Percentiles rank a stretch among this genome's conserved stretches.
Evolutionary conservation across 2,797 vertebrate genomes (phyloP).

Genomic region (Siniperca scherzeri): DNA sequence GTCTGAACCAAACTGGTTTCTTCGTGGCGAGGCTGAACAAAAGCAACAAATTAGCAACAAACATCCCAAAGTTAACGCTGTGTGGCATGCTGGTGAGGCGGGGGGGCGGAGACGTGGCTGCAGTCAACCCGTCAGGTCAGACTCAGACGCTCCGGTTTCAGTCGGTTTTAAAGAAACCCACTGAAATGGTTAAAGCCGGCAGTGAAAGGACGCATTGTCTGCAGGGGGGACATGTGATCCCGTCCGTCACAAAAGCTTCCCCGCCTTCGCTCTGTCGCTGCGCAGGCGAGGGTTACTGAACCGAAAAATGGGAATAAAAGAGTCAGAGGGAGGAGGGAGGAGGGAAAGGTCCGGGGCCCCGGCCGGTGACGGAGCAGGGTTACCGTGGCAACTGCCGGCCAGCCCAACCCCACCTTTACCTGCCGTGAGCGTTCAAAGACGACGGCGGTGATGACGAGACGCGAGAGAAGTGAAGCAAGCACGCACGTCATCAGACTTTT

Average conservation of each 20-base stretch:
- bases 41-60: conserved; percentile 18
- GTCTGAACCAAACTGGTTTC: conserved; percentile 6
- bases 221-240: conserved; percentile 72
- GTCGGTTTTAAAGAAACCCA: not conserved
- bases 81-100: not conserved
- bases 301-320: conserved; percentile 72
- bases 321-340: conserved; percentile 24
- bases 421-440: conserved; percentile 67
- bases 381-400: conserved; percentile 85
- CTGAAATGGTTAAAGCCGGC: conserved; percentile 59
- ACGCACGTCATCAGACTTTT: not conserved
- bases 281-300: conserved; percentile 63
- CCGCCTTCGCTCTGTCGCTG: conserved; percentile 45
- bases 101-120: not conserved
- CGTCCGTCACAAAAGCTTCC: conserved; percentile 63
- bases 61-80: not conserved
- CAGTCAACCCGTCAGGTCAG: conserved; percentile 32
- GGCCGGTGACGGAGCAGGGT: conserved; percentile 78
- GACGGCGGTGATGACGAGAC: not conserved
- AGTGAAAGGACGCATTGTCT: conserved; percentile 78
- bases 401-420: conserved; percentile 82
- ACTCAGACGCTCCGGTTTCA: not conserved
- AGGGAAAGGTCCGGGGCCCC: too few relatives aligned
- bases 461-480: not conserved
- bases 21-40: not conserved